A percentile compares a stretch with the other conserved stretches of the same genome.
Conservation (phyloP, 2,888 invertebrate genomes). For the Erebia palarica region DNA sequence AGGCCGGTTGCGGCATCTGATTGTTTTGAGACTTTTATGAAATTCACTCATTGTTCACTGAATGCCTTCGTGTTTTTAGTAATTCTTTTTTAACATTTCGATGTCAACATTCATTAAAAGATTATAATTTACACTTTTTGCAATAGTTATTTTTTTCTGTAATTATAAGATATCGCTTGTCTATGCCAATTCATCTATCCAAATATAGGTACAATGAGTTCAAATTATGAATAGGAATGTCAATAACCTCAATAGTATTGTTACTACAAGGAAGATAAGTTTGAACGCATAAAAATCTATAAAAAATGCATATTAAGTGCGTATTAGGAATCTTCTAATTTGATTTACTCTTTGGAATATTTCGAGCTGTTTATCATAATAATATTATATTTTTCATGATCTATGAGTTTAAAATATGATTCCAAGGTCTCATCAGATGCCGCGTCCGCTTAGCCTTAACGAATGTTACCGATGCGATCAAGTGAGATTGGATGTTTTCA, state of each 20-base stretch:
- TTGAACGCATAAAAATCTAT: no score
- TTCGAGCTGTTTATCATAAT: background rate
- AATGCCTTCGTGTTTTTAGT: background rate
- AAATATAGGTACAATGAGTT: no score
- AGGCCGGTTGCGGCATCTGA: constrained; percentile 39
- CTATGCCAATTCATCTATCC: no score
- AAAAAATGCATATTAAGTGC: background rate
- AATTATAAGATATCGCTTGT: no score
- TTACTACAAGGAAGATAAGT: no score
- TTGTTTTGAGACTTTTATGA: background rate
- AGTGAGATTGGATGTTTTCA: constrained; percentile 46
- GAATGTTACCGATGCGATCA: constrained; percentile 55
- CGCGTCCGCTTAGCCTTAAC: constrained; percentile 33
- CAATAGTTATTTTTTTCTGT: no score
- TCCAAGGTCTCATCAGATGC: constrained; percentile 25
- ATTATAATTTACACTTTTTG: no score
- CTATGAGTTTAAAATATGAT: background rate
- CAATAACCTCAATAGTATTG: no score
- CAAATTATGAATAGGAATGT: no score
- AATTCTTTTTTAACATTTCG: background rate
- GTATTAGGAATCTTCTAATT: background rate
- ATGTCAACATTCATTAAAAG: background rate
- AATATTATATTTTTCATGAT: background rate
- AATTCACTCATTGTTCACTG: background rate
- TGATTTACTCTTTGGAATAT: background rate